These are phyloP conservation scores for Sus cebifrons DNA, from an alignment of 2,797 vertebrate species.

Conservation along the genomic window DNA sequence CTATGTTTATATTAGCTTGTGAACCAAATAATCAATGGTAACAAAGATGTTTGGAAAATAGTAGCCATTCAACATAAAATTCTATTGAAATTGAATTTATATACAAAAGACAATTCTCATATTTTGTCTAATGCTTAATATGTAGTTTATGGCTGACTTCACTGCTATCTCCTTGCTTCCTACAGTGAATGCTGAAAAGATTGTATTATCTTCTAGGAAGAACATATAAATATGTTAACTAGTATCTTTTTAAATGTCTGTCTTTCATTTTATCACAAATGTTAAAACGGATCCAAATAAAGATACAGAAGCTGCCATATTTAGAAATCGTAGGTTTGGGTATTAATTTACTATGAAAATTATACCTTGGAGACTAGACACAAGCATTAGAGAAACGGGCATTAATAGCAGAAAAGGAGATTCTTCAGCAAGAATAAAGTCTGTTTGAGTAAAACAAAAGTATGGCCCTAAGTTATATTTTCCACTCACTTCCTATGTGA, in stretches of 20 bases:
- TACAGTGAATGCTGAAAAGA: neutral
- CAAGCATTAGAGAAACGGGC: neutral
- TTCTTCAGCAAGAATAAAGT: neutral
- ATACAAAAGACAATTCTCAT: neutral
- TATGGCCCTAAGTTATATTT: neutral
- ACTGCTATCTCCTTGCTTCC: neutral
- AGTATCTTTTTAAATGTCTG: neutral
- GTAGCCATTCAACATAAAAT: slow-evolving; percentile 1
- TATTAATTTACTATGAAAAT: neutral
- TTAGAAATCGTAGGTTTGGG: neutral
- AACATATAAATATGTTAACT: neutral
- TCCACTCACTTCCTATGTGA: neutral
- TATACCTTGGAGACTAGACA: neutral
- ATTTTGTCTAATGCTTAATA: neutral
- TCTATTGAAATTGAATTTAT: neutral
- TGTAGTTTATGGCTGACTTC: neutral
- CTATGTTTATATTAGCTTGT: neutral
- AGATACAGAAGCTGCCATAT: neutral
- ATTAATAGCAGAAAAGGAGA: neutral
- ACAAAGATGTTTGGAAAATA: neutral
- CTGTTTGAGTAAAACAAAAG: neutral
- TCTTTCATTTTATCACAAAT: slow-evolving; percentile 1
- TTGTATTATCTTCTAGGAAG: neutral
- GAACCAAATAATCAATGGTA: neutral
- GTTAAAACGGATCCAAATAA: neutral